Evolutionary conservation across 2,888 invertebrate species (phyloP).

Genomic region (Plemyria rubiginata): DNA sequence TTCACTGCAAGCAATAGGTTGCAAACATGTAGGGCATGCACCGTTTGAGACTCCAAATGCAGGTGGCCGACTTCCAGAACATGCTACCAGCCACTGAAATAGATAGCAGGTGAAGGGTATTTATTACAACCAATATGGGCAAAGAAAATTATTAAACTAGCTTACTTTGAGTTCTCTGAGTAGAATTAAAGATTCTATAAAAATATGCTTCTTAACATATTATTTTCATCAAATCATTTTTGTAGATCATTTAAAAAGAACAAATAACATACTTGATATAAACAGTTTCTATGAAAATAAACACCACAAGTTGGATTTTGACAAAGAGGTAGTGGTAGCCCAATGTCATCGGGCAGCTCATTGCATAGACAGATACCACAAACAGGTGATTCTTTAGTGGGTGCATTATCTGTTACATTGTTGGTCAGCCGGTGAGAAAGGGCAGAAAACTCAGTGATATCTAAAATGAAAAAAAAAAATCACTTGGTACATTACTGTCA

Average conservation of each 20-base stretch:
- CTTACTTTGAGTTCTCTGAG: too few species aligned
- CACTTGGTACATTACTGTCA: not conserved
- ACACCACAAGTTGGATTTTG: conserved; percentile 66
- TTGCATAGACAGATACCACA: conserved; percentile 72
- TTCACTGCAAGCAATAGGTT: conserved; percentile 66
- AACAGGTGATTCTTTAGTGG: conserved; percentile 37
- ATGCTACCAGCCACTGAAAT: conserved; percentile 72
- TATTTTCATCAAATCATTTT: too few species aligned
- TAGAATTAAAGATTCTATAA: too few species aligned
- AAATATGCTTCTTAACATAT: too few species aligned
- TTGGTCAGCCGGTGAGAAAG: conserved; percentile 14
- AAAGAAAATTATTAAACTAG: too few species aligned
- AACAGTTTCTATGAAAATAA: conserved; percentile 69
- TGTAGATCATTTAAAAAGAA: not conserved
- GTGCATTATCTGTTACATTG: conserved; percentile 22
- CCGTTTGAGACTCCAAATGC: conserved; percentile 72
- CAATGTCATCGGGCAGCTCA: conserved; percentile 55
- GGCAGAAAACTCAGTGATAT: conserved; percentile 51
- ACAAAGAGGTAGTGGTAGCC: conserved; percentile 73
- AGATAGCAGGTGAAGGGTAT: not conserved
- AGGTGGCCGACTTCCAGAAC: conserved; percentile 66
- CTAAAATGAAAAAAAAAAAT: conserved; percentile 38
- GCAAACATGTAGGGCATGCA: conserved; percentile 69
- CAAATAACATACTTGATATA: conserved; percentile 62
- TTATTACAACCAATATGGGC: not conserved